phyloP scores from a whole-genome alignment of 2,113 vertebrate species.

The Perognathus longimembris region DNA sequence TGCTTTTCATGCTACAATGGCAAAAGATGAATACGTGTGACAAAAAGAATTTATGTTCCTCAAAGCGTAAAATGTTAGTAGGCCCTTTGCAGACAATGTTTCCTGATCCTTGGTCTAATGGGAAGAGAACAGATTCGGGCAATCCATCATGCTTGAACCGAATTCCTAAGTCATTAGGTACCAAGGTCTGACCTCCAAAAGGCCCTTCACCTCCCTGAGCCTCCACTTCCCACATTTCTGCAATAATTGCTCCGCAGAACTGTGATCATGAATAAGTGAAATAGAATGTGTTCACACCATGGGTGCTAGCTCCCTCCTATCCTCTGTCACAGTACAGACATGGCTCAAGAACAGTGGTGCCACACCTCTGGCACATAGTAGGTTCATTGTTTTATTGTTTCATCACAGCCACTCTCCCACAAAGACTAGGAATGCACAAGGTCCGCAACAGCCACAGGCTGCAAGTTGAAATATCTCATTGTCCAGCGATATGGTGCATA shows the following conservation, averaged over 20 bases:
- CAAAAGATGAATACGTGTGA: background rate
- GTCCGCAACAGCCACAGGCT: background rate
- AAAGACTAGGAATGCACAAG: background rate
- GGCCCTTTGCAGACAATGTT: background rate
- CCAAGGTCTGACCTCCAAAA: background rate
- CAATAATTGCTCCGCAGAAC: background rate
- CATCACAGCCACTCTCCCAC: background rate
- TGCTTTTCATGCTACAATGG: background rate
- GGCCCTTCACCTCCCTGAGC: background rate
- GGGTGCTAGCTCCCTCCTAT: background rate
- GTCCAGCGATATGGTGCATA: background rate
- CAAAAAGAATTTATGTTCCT: background rate
- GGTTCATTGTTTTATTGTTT: background rate
- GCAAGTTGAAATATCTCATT: slow-evolving; percentile 12
- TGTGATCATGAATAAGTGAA: background rate
- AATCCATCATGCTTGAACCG: background rate
- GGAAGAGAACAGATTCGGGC: background rate
- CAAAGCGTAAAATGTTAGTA: background rate
- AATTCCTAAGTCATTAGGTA: background rate
- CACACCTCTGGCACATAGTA: background rate
- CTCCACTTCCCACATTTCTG: background rate
- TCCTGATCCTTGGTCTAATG: background rate
- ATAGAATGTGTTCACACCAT: background rate
- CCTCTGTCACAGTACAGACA: background rate
- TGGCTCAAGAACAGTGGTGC: background rate